A percentile compares a stretch with the other conserved stretches of the same genome.
Evolutionary conservation across 2,888 invertebrate genomes (phyloP).

Genomic region (Villa cingulata): DNA sequence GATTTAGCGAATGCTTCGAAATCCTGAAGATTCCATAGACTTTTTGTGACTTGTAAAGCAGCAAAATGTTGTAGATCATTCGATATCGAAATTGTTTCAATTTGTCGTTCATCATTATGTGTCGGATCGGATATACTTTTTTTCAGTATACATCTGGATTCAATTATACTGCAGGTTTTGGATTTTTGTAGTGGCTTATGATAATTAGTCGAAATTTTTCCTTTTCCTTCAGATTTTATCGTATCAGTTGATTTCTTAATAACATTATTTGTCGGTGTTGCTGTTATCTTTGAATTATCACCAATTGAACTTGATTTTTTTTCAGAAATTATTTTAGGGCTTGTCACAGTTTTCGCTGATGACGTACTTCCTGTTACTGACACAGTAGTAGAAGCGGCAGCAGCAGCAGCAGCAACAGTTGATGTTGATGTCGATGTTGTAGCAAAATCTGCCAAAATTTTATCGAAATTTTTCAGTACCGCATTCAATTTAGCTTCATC

Average conservation of each 20-base stretch:
- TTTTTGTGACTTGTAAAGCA: conserved; percentile 41
- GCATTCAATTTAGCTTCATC: conserved; percentile 38
- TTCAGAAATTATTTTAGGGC: too few species aligned
- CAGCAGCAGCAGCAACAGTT: conserved; percentile 39
- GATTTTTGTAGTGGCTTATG: conserved; percentile 44
- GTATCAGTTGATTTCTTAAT: background rate
- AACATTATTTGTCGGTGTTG: background rate
- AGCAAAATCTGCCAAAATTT: conserved; percentile 40
- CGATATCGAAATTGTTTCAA: conserved; percentile 3
- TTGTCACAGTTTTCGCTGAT: background rate
- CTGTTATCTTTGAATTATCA: background rate
- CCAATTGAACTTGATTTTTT: background rate
- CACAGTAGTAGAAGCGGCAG: conserved; percentile 9
- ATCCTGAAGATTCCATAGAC: conserved; percentile 45
- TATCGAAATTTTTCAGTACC: conserved; percentile 42
- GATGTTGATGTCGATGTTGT: conserved; percentile 9
- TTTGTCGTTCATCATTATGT: conserved; percentile 17
- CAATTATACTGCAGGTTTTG: conserved; percentile 56
- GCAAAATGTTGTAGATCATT: conserved; percentile 6
- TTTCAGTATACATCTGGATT: conserved; percentile 52
- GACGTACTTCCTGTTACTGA: background rate
- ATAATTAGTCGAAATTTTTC: background rate
- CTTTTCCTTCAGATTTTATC: background rate
- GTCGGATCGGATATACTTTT: conserved; percentile 37
- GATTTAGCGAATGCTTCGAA: conserved; percentile 43